These are phyloP conservation scores for Hafferia zeledoni DNA, from an alignment of 2,797 vertebrate species.

Conservation along the genomic window DNA sequence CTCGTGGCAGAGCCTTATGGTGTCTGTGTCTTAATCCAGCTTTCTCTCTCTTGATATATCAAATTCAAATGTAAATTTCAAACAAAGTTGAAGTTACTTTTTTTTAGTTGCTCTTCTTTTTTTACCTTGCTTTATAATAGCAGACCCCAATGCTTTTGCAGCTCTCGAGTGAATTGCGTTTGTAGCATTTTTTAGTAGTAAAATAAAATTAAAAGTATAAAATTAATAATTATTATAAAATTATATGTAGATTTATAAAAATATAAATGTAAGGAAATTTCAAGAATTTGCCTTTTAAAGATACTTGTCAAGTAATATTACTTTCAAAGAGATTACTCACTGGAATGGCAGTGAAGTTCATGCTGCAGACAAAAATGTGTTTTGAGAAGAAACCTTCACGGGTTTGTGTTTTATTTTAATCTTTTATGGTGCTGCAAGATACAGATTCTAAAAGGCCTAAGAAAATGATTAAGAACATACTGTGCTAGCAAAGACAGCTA, in stretches of 20 bases:
- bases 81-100: background rate
- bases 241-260: background rate
- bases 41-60: background rate
- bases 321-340: constrained; percentile 43
- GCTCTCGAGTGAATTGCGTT: constrained; percentile 60
- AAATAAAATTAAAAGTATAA: background rate
- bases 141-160: constrained; percentile 41
- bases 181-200: constrained; percentile 61
- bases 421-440: constrained; percentile 15
- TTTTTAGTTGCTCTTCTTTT: constrained; percentile 40
- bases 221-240: background rate
- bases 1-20: background rate
- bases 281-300: constrained; percentile 40
- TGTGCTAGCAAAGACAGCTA: constrained; percentile 36
- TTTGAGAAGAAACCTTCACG: constrained; percentile 54
- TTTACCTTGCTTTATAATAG: constrained; percentile 51
- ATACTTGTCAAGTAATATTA: background rate
- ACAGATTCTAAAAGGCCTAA: constrained; percentile 47
- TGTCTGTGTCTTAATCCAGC: background rate
- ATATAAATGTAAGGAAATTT: background rate
- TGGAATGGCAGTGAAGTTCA: constrained; percentile 36
- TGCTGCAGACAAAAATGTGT: constrained; percentile 10
- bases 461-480: constrained; percentile 56
- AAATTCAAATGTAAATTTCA: background rate
- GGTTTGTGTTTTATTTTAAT: background rate